Percentiles rank a stretch among this genome's conserved stretches.
These are phyloP conservation scores for Anolis carolinensis DNA, from an alignment of 2,113 vertebrate species.

Conservation along the genomic window DNA sequence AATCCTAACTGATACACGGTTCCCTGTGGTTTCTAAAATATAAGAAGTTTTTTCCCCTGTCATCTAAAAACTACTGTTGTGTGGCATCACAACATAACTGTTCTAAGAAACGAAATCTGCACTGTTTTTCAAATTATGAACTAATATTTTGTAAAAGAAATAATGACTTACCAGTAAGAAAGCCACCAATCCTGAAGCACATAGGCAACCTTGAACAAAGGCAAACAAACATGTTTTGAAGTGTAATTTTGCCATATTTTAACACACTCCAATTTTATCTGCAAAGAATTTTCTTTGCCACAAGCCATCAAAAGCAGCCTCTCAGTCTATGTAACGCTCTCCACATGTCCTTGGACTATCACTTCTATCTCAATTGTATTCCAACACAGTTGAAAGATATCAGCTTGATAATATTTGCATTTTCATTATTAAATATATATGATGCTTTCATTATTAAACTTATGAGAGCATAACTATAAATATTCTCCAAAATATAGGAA, in stretches of 20 bases:
- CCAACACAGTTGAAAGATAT: not conserved
- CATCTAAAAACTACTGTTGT: not conserved
- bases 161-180: slow-evolving; percentile 87
- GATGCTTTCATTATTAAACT: not conserved
- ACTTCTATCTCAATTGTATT: not conserved
- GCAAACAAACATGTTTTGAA: slow-evolving; percentile 9
- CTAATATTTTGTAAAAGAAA: not conserved
- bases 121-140: not conserved
- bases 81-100: too few species aligned
- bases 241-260: not conserved
- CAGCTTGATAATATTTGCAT: not conserved
- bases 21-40: too few species aligned
- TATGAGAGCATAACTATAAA: not conserved
- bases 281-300: not conserved
- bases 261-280: not conserved
- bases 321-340: not conserved
- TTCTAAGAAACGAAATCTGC: not conserved
- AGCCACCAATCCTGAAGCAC: slow-evolving; percentile 97
- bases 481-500: too few species aligned
- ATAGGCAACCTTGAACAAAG: slow-evolving; percentile 77
- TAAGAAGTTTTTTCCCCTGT: not conserved
- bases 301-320: not conserved
- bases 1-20: too few species aligned
- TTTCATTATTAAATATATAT: not conserved
- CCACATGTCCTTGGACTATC: not conserved